Evolutionary conservation across 2,888 invertebrate genomes (phyloP).

Genomic region (Cheilosia soror): DNA sequence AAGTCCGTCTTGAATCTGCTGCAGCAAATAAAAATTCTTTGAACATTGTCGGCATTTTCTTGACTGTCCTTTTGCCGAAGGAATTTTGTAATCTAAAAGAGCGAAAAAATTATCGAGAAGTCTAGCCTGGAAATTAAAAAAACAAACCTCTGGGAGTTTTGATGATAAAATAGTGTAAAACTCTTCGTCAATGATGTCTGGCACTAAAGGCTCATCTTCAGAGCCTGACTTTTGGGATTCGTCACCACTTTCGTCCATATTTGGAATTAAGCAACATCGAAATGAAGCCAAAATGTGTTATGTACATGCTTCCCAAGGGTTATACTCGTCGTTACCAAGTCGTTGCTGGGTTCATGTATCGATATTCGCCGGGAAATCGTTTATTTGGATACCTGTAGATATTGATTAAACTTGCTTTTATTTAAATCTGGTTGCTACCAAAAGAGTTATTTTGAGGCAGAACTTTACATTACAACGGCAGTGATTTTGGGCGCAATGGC

Average conservation of each 20-base stretch:
- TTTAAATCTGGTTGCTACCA: not conserved
- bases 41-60: conserved; percentile 82
- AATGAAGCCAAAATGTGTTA: not conserved
- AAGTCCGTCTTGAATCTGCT: conserved; percentile 80
- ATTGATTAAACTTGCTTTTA: conserved; percentile 47
- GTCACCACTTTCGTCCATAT: conserved; percentile 71
- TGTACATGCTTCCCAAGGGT: conserved; percentile 19
- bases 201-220: conserved; percentile 83
- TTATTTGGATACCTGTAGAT: conserved; percentile 56
- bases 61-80: conserved; percentile 81
- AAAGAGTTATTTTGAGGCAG: not conserved
- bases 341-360: conserved; percentile 19
- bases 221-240: conserved; percentile 81
- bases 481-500: too few species aligned
- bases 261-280: not conserved
- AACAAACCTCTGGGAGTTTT: conserved; percentile 80
- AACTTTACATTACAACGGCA: too few species aligned
- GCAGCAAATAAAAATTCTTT: conserved; percentile 81
- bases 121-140: not conserved
- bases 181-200: conserved; percentile 82
- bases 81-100: conserved; percentile 80
- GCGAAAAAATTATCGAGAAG: not conserved
- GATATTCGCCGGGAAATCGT: not conserved
- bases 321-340: conserved; percentile 29
- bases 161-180: conserved; percentile 79